A percentile compares a stretch with the other conserved stretches of the same genome.
These are phyloP conservation scores for Myiotriccus ornatus DNA, from an alignment of 2,797 vertebrate genomes.

Conservation along the genomic window DNA sequence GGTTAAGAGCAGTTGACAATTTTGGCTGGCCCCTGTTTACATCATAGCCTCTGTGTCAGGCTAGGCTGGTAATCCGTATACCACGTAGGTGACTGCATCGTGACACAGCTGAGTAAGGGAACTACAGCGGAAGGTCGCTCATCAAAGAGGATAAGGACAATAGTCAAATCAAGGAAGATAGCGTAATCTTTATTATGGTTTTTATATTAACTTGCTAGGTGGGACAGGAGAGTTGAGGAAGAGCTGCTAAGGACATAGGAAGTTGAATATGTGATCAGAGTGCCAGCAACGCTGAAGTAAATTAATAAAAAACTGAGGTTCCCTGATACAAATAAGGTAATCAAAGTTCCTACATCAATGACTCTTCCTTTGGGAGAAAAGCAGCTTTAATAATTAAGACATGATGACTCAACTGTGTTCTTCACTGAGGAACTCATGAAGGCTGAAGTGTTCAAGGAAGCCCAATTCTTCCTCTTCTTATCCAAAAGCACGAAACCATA, in stretches of 20 bases:
- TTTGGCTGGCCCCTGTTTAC: not conserved
- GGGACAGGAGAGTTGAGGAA: not conserved
- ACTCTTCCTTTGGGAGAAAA: not conserved
- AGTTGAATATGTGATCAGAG: not conserved
- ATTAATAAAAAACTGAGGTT: not conserved
- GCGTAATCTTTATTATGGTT: constrained; percentile 36
- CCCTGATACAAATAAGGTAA: not conserved
- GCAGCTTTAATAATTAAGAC: not conserved
- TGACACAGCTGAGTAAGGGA: not conserved
- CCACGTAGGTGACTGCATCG: not conserved
- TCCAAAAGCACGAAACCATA: not conserved
- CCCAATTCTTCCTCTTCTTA: not conserved
- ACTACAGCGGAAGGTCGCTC: not conserved
- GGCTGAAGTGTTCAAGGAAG: not conserved
- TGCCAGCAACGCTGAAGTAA: not conserved
- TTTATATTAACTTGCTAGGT: constrained; percentile 18
- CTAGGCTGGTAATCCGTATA: not conserved
- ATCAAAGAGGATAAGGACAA: not conserved
- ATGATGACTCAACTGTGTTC: not conserved
- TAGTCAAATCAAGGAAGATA: not conserved
- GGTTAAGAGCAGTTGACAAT: not conserved
- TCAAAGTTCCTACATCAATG: not conserved
- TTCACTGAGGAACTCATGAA: not conserved
- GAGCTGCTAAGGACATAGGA: not conserved
- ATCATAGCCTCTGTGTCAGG: not conserved